Conservation (phyloP, 1,140 invertebrate genomes). For the Polyergus mexicanus region DNA sequence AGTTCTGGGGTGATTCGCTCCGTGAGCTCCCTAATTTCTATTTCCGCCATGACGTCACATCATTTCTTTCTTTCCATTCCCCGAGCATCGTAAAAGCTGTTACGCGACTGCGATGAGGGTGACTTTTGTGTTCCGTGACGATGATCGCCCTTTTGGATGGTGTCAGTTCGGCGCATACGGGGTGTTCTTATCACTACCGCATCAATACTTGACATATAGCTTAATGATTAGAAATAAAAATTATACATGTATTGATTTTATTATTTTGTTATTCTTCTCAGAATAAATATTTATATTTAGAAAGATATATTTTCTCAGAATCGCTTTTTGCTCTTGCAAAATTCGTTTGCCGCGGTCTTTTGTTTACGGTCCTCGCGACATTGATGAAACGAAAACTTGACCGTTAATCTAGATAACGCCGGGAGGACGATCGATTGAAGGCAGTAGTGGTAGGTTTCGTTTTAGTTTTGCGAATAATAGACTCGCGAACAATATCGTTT, state of each 20-base stretch:
- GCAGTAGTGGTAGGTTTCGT: conserved; percentile 25
- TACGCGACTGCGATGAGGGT: conserved; percentile 22
- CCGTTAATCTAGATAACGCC: conserved; percentile 39
- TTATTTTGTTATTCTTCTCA: not conserved
- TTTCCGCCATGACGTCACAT: conserved; percentile 31
- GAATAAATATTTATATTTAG: not conserved
- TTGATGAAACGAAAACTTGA: conserved; percentile 38
- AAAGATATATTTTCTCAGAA: not conserved
- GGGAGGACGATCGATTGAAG: conserved; percentile 34
- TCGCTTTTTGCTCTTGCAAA: not conserved
- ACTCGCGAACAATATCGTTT: conserved; percentile 20
- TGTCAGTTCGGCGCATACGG: not conserved
- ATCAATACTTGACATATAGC: not conserved
- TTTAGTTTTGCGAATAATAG: conserved; percentile 35
- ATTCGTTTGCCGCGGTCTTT: conserved; percentile 7
- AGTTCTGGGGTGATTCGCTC: conserved; percentile 36
- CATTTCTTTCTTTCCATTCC: conserved; percentile 11
- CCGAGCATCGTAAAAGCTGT: conserved; percentile 26
- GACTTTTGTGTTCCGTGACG: conserved; percentile 48
- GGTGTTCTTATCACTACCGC: not conserved
- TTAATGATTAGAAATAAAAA: not conserved
- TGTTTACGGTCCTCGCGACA: conserved; percentile 1
- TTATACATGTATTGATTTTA: not conserved
- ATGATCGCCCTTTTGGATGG: conserved; percentile 32
- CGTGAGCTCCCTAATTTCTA: conserved; percentile 19